phyloP scores from a whole-genome alignment of 2,113 vertebrate genomes.

The Anarrhichthys ocellatus region DNA sequence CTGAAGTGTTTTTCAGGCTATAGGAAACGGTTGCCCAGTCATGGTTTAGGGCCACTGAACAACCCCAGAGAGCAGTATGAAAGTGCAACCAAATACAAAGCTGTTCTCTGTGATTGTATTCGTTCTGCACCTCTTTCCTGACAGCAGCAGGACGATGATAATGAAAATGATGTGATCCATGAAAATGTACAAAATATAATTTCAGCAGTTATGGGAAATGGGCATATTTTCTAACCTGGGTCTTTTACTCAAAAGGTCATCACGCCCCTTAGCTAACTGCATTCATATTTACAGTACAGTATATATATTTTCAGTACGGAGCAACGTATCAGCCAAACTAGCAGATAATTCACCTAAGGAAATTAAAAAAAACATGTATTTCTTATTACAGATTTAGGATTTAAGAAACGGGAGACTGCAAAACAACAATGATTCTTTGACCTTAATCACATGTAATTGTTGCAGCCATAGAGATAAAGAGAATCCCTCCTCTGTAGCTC shows the following conservation, averaged over 20 bases:
- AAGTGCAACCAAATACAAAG: background rate
- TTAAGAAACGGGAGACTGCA: no score
- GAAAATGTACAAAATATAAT: background rate
- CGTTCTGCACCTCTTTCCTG: background rate
- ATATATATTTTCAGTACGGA: background rate
- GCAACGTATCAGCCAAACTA: background rate
- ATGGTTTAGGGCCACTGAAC: background rate
- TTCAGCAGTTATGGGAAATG: background rate
- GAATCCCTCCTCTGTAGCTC: background rate
- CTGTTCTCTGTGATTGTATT: background rate
- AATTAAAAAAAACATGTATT: background rate
- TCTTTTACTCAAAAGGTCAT: background rate
- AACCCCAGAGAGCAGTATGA: background rate
- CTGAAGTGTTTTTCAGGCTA: background rate
- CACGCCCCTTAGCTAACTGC: background rate
- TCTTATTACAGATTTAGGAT: background rate
- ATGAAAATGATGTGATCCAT: conserved; percentile 7
- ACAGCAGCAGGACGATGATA: background rate
- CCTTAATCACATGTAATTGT: background rate
- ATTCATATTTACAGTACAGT: background rate
- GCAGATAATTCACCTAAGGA: background rate
- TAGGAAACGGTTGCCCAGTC: background rate
- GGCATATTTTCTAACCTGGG: background rate
- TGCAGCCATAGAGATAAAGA: background rate
- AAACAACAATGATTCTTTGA: background rate